Percentiles rank a stretch among this genome's conserved stretches.
Evolutionary conservation across 2,113 vertebrate genomes (phyloP).

Genomic region (Apteryx mantelli): DNA sequence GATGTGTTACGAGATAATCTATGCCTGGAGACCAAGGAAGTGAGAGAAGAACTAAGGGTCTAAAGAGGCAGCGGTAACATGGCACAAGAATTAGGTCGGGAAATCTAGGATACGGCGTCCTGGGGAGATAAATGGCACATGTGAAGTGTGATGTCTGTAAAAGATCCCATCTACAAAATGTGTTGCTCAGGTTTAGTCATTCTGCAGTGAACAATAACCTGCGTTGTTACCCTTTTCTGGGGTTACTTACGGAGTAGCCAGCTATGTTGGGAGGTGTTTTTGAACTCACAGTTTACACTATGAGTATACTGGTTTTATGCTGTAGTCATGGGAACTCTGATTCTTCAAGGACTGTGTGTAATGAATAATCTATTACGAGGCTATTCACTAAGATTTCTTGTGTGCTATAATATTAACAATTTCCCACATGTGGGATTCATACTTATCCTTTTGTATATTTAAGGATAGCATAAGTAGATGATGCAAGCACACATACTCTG

Average conservation of each 20-base stretch:
- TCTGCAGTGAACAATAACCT: neutral
- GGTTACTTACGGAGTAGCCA: neutral
- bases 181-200: neutral
- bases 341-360: slow-evolving; percentile 41
- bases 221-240: neutral
- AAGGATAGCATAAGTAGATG: neutral
- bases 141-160: neutral
- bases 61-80: neutral
- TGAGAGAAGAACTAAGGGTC: neutral
- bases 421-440: slow-evolving; percentile 52
- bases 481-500: neutral
- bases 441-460: slow-evolving; percentile 25
- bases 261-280: neutral
- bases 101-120: neutral
- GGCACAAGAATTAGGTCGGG: neutral
- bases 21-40: neutral
- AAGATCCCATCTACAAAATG: neutral
- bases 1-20: neutral
- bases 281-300: neutral
- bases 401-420: slow-evolving; percentile 45
- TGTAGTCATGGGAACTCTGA: slow-evolving; percentile 55
- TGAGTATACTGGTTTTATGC: slow-evolving; percentile 29
- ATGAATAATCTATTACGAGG: slow-evolving; percentile 53
- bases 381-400: slow-evolving; percentile 41
- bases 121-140: neutral